Conservation (phyloP, 2,797 vertebrate species). For the Hydrocynus forskahlii region DNA sequence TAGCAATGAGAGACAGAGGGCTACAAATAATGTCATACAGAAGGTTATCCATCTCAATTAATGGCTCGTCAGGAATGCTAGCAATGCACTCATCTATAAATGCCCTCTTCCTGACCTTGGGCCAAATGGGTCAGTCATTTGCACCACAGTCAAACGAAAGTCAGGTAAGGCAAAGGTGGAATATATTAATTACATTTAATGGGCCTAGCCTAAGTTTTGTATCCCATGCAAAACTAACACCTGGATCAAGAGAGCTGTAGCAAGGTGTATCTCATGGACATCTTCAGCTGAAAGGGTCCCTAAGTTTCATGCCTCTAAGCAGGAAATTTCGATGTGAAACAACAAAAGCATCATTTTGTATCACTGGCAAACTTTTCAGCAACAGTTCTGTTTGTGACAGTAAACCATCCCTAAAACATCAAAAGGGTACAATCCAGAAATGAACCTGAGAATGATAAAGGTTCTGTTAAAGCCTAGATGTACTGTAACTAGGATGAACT, state of each 20-base stretch:
- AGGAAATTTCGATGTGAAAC: not conserved
- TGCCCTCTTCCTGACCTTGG: constrained; percentile 1
- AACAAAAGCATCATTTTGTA: not conserved
- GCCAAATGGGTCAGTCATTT: not conserved
- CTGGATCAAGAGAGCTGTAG: not conserved
- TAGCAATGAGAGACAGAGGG: not conserved
- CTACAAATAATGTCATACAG: not conserved
- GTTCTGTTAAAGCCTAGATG: not conserved
- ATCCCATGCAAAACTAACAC: constrained; percentile 29
- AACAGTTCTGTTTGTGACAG: no score
- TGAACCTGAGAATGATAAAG: not conserved
- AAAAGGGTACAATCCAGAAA: not conserved
- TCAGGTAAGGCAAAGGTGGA: constrained; percentile 15
- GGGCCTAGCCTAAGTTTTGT: not conserved
- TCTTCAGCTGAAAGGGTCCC: not conserved
- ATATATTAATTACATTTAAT: constrained; percentile 15
- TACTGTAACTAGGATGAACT: no score
- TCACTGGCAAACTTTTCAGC: not conserved
- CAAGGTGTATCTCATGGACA: not conserved
- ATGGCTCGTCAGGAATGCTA: not conserved
- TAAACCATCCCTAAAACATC: not conserved
- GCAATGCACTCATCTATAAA: constrained; percentile 13
- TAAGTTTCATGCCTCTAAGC: no score
- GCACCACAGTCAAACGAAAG: constrained; percentile 17
- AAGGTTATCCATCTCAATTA: constrained; percentile 18